Conservation (phyloP, 2,888 invertebrate genomes). For the Salticus scenicus region DNA sequence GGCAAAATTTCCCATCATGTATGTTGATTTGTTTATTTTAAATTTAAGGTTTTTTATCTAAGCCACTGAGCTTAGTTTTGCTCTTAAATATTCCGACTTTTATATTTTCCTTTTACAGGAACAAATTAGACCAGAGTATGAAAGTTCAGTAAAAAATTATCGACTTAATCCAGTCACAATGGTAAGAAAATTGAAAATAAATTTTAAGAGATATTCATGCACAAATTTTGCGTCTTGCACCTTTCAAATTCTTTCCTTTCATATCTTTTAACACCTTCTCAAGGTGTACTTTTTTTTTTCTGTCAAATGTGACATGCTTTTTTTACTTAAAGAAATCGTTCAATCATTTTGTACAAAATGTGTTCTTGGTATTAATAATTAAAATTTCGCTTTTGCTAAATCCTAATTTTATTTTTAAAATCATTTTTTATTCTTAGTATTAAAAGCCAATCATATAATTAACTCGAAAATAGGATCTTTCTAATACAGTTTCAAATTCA, state of each 20-base stretch:
- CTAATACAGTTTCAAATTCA: no score
- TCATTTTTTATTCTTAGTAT: no score
- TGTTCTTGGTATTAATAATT: no score
- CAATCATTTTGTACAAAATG: not conserved
- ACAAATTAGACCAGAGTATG: slow-evolving; percentile 72
- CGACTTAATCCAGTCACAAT: slow-evolving; percentile 72
- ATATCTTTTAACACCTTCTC: not conserved
- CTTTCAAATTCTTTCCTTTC: slow-evolving; percentile 18
- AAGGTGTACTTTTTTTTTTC: not conserved
- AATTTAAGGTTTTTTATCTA: no score
- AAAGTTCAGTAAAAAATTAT: slow-evolving; percentile 69
- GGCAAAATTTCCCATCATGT: not conserved
- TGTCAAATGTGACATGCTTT: not conserved
- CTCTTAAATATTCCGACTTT: slow-evolving; percentile 2
- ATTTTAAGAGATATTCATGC: slow-evolving; percentile 33
- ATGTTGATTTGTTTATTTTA: not conserved
- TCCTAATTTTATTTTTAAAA: no score
- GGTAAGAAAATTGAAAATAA: slow-evolving; percentile 62
- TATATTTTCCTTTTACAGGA: slow-evolving; percentile 72
- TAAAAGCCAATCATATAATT: no score
- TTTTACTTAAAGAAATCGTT: not conserved
- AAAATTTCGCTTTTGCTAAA: no score
- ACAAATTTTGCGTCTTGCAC: slow-evolving; percentile 3
- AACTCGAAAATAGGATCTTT: no score
- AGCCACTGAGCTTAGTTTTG: not conserved